These are phyloP conservation scores for Microtus obscurus DNA, from an alignment of 2,797 vertebrate species.

Conservation along the genomic window DNA sequence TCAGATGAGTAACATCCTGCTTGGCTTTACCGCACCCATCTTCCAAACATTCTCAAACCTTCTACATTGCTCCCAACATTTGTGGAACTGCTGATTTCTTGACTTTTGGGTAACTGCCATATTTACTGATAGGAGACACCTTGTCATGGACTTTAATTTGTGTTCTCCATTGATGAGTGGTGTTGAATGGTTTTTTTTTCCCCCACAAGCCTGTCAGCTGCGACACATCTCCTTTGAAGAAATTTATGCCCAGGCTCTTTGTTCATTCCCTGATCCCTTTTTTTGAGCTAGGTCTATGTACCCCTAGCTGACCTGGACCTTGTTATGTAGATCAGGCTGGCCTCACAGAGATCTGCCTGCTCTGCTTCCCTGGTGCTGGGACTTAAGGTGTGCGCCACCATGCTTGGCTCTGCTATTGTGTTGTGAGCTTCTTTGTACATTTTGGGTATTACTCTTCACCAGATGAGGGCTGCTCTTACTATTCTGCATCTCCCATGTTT, in stretches of 20 bases:
- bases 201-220: neutral
- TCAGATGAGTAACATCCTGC: neutral
- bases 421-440: too few species aligned
- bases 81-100: neutral
- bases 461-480: neutral
- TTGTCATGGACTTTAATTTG: neutral
- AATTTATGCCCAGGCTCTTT: neutral
- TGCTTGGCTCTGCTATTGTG: neutral
- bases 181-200: neutral
- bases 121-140: neutral
- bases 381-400: neutral
- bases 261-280: neutral
- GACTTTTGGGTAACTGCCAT: neutral
- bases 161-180: neutral
- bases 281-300: neutral
- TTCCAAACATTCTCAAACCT: neutral
- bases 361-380: neutral
- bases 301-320: neutral
- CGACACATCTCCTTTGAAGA: neutral
- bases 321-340: neutral
- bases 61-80: neutral
- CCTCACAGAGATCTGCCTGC: neutral
- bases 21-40: neutral
- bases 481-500: too few species aligned
- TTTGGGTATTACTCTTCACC: neutral